Evolutionary conservation across 2,888 invertebrate genomes (phyloP), one percentile per base, ranked within the genome.

Genomic region (Drosophila yooni): DNA sequence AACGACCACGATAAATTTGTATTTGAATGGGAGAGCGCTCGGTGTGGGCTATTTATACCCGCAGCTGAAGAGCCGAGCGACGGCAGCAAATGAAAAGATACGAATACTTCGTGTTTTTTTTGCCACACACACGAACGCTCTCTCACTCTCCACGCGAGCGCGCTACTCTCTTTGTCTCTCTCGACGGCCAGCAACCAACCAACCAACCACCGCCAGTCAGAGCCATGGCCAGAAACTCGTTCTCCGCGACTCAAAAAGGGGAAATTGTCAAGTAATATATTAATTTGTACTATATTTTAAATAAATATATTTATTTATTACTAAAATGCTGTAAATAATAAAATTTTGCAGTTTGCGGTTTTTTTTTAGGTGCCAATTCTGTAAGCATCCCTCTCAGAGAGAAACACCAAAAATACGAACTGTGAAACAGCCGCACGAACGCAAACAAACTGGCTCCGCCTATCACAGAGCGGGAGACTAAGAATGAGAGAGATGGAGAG

Each of bases 21-120:
- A 58, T 76, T 82, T 82, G 82, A 74, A 64, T 82, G 85, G 60
- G 70, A 70, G 79, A 76, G 71, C 87, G 83, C 90, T 87, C 91
- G 78, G 89, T 88, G 84, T 73, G 77, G 40, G 21, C 54, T 52
- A 81, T 93, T 91, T 93, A 93, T 93, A 92, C 85, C 74, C n/a
- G 77, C 74, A 66, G 63, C 53, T 27, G 59, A 52, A 56, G 74
- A 43, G 83, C 74, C 77, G 74, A 79, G 18, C 56, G 43, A 15
- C 53, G 15, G 56, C 62, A 59, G 57, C 67, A 66, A 73, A 73
- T 57, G 74, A 61, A 74, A 74, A 57, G 48, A 62, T 51, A 59
- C 76, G 63, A 46, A 58, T 25, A 51, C 68, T 78, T 76, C 76
- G 76, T 61, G 50, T 59, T 13, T 63, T 33, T 10, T 15, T 15